These are phyloP conservation scores for Clarias laeviceps DNA, from an alignment of 2,797 vertebrate genomes.

Conservation along the genomic window DNA sequence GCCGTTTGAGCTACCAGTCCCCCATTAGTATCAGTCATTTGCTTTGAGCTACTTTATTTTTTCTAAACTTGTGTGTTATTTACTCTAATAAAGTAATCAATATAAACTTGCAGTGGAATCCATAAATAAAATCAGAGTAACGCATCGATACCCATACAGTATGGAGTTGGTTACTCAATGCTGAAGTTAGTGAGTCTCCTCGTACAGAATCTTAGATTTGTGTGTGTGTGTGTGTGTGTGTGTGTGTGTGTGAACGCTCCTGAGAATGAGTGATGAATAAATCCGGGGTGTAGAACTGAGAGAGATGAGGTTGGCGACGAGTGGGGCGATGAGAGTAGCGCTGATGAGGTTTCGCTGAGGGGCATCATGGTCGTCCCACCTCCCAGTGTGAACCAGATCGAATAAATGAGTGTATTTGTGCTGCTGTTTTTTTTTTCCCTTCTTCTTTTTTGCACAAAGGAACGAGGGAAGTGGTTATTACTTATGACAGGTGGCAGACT, in stretches of 20 bases:
- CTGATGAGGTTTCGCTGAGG: background rate
- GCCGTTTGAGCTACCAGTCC: too few species aligned
- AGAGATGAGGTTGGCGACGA: background rate
- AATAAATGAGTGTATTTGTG: background rate
- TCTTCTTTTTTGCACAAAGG: background rate
- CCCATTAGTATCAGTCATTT: background rate
- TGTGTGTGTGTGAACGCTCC: background rate
- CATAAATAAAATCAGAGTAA: background rate
- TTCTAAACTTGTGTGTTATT: background rate
- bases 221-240: background rate
- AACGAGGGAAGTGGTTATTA: constrained; percentile 4
- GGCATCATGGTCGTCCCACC: background rate
- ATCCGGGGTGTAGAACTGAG: background rate
- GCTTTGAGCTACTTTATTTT: background rate
- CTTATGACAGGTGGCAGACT: constrained; percentile 31
- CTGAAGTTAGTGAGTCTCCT: background rate
- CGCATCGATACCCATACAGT: background rate
- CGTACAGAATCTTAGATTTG: background rate
- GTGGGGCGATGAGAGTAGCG: background rate
- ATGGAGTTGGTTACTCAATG: background rate
- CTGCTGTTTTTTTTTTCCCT: too few species aligned
- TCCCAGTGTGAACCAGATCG: background rate
- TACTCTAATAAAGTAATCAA: background rate
- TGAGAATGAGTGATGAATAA: background rate
- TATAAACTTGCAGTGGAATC: background rate